A percentile compares a stretch with the other conserved stretches of the same genome.
phyloP scores from a whole-genome alignment of 2,797 vertebrate species.

The Danionella dracula region DNA sequence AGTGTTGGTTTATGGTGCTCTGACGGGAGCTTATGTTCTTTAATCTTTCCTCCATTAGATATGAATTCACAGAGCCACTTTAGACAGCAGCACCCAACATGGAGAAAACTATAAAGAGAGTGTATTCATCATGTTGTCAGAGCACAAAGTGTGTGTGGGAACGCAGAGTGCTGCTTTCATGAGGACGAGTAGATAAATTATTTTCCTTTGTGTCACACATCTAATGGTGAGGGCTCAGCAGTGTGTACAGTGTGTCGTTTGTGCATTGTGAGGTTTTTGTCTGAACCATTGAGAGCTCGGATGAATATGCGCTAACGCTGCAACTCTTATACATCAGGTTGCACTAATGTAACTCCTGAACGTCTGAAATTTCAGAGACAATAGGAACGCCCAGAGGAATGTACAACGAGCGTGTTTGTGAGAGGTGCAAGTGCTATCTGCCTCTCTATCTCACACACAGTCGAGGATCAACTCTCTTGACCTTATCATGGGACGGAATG shows the following conservation, averaged over 20 bases:
- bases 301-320: constrained; percentile 13
- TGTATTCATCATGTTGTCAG: constrained; percentile 10
- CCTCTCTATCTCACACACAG: too few relatives aligned
- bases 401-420: neutral
- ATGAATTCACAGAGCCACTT: neutral
- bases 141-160: neutral
- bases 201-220: constrained; percentile 27
- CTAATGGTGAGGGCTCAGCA: constrained; percentile 18
- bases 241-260: constrained; percentile 24
- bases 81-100: neutral
- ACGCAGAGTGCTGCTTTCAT: constrained; percentile 11
- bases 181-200: constrained; percentile 38
- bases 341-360: constrained; percentile 52
- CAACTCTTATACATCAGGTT: constrained; percentile 7
- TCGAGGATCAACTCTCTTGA: too few relatives aligned
- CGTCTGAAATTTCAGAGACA: constrained; percentile 29
- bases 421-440: too few relatives aligned
- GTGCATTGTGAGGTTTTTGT: constrained; percentile 26
- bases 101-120: neutral
- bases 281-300: neutral
- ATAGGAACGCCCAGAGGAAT: neutral
- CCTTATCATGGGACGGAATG: too few relatives aligned
- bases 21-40: neutral
- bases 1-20: neutral
- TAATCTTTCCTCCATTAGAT: neutral